Conservation (phyloP, 1,140 invertebrate genomes). For the Ladona fulva region DNA sequence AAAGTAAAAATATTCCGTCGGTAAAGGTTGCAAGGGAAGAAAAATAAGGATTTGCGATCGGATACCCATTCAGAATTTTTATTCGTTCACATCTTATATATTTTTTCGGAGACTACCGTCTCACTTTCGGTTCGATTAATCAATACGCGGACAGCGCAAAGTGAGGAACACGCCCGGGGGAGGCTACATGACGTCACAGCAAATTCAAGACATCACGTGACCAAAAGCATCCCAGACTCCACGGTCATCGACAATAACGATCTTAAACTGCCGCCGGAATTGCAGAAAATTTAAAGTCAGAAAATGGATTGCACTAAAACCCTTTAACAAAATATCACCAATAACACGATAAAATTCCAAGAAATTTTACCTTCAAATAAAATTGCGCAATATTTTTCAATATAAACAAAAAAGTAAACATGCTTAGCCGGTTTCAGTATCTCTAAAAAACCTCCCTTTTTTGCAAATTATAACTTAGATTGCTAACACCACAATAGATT, state of each 20-base stretch:
- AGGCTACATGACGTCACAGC: not conserved
- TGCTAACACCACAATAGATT: no score
- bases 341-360: no score
- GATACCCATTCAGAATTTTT: not conserved
- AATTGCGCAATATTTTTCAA: no score
- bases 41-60: not conserved
- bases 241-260: not conserved
- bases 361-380: no score
- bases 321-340: no score
- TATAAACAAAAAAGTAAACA: no score
- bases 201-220: conserved; percentile 5
- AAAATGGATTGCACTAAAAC: no score
- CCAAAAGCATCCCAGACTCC: not conserved
- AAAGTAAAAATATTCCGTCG: no score
- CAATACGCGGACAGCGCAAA: not conserved
- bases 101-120: not conserved
- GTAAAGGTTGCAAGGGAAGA: not conserved
- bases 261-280: not conserved
- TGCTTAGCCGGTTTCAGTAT: no score
- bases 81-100: not conserved
- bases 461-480: no score
- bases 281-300: not conserved
- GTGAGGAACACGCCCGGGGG: not conserved
- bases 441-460: no score
- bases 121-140: not conserved